phyloP scores from a whole-genome alignment of 2,888 invertebrate species.

The Caenorhabditis uteleia region DNA sequence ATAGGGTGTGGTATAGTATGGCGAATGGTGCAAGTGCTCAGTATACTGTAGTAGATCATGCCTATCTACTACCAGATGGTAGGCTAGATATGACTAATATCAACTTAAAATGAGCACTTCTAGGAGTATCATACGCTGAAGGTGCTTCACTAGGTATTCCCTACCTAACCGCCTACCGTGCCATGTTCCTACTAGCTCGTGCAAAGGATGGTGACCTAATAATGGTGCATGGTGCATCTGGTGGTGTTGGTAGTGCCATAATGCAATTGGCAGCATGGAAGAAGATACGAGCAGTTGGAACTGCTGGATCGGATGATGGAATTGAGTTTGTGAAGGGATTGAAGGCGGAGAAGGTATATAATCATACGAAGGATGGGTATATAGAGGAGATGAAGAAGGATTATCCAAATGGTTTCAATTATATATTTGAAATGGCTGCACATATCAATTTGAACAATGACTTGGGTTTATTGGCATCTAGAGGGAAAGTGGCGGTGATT shows the following conservation, averaged over 20 bases:
- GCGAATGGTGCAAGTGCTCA: slow-evolving; percentile 74
- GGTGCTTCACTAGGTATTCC: slow-evolving; percentile 74
- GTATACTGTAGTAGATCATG: slow-evolving; percentile 70
- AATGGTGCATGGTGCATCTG: slow-evolving; percentile 74
- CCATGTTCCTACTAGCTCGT: slow-evolving; percentile 70
- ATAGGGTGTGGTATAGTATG: slow-evolving; percentile 66
- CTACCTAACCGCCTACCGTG: slow-evolving; percentile 75
- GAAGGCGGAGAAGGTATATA: slow-evolving; percentile 73
- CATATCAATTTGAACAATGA: slow-evolving; percentile 74
- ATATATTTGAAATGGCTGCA: slow-evolving; percentile 75
- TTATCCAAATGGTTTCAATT: slow-evolving; percentile 70
- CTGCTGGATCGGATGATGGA: slow-evolving; percentile 73
- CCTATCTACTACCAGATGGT: slow-evolving; percentile 62
- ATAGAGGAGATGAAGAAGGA: slow-evolving; percentile 44
- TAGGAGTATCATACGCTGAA: slow-evolving; percentile 72
- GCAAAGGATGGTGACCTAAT: slow-evolving; percentile 70
- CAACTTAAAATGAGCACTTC: too few relatives aligned
- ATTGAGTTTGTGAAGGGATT: slow-evolving; percentile 68
- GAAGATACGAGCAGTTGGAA: slow-evolving; percentile 73
- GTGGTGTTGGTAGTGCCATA: slow-evolving; percentile 73
- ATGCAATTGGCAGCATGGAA: slow-evolving; percentile 72
- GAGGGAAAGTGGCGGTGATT: slow-evolving; percentile 68
- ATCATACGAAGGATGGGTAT: slow-evolving; percentile 71
- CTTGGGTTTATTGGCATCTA: slow-evolving; percentile 70
- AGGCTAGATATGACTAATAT: too few relatives aligned